These are phyloP conservation scores for Nansenia antarctica DNA, from an alignment of 2,113 vertebrate genomes.

Conservation along the genomic window DNA sequence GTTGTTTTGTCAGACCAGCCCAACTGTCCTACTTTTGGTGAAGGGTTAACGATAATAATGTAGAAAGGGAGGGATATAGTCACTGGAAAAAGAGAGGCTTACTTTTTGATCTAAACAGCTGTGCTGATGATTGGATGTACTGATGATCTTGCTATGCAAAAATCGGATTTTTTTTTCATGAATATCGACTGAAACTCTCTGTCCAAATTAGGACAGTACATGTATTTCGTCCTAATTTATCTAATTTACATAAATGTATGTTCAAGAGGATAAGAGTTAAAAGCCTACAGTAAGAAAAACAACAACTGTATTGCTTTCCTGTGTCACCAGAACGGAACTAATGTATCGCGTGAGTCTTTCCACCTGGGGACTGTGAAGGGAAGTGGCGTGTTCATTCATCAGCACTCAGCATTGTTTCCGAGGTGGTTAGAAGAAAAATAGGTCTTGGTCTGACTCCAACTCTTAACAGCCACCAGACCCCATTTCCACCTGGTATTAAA, in stretches of 20 bases:
- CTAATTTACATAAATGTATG: not conserved
- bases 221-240: not conserved
- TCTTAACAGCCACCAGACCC: not conserved
- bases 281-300: no score
- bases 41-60: not conserved
- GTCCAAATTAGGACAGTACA: not conserved
- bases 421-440: slow-evolving; percentile 20
- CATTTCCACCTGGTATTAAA: not conserved
- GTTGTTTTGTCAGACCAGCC: not conserved
- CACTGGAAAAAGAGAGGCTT: no score
- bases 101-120: not conserved
- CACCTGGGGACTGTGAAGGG: not conserved
- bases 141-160: not conserved
- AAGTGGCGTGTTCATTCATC: no score
- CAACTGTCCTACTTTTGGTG: not conserved
- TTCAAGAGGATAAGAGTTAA: not conserved
- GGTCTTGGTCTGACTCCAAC: not conserved
- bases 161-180: no score
- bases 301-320: not conserved
- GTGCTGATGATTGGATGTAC: not conserved
- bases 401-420: not conserved
- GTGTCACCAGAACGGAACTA: not conserved
- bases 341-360: not conserved
- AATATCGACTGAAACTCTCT: not conserved
- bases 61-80: not conserved